A percentile compares a stretch with the other conserved stretches of the same genome.
phyloP scores from a whole-genome alignment of 2,888 invertebrate species.

The Nomada hirtipes region DNA sequence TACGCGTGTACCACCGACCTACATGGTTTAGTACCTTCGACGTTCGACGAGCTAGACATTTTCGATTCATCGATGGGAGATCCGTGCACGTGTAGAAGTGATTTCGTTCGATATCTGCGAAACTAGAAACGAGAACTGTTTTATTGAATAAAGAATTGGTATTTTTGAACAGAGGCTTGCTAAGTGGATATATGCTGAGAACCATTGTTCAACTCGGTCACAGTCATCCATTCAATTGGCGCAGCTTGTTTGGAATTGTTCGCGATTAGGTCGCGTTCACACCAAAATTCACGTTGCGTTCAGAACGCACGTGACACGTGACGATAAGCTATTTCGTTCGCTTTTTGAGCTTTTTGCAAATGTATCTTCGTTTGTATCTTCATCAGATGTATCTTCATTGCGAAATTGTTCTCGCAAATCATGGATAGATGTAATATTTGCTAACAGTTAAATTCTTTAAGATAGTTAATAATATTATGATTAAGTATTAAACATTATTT shows the following conservation, averaged over 20 bases:
- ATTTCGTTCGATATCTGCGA: neutral
- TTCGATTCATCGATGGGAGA: neutral
- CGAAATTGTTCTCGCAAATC: too few species aligned
- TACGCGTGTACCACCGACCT: conserved; percentile 46
- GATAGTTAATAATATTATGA: too few species aligned
- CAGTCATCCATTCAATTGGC: conserved; percentile 60
- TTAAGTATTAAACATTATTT: neutral
- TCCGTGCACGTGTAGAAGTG: neutral
- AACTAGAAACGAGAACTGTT: neutral
- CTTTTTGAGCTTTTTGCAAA: too few species aligned
- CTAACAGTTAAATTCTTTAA: too few species aligned
- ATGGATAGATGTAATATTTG: neutral
- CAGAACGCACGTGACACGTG: neutral
- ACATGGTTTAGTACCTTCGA: conserved; percentile 10
- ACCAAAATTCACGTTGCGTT: conserved; percentile 33
- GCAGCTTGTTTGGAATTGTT: conserved; percentile 57
- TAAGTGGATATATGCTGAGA: conserved; percentile 44
- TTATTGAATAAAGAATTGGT: conserved; percentile 34
- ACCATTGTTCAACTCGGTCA: conserved; percentile 56
- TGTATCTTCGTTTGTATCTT: too few species aligned
- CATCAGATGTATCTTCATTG: too few species aligned
- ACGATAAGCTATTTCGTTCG: too few species aligned
- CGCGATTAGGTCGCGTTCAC: conserved; percentile 57
- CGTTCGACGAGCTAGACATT: neutral
- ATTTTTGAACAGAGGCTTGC: conserved; percentile 39